Percentiles rank a stretch among this genome's conserved stretches.
Conservation (phyloP, 2,888 invertebrate species). For the Alviniconcha strummeri region DNA sequence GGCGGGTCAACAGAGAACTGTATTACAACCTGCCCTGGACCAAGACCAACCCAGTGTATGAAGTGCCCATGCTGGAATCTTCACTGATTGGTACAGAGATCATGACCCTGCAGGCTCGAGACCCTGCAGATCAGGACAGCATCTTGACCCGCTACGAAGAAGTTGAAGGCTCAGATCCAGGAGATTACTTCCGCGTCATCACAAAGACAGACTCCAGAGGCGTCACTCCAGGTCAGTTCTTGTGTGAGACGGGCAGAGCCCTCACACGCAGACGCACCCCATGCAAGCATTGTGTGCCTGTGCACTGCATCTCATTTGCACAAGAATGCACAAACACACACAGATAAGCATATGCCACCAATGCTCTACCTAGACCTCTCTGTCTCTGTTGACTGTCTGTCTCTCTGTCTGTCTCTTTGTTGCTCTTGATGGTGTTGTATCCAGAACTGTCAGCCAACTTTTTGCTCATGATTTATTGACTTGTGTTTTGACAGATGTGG, state of each 20-base stretch:
- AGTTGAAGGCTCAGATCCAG: constrained; percentile 38
- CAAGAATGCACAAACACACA: no score
- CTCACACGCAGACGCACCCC: neutral
- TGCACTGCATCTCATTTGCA: no score
- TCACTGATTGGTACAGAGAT: constrained; percentile 37
- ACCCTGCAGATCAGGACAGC: constrained; percentile 42
- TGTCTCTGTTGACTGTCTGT: no score
- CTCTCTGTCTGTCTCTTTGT: no score
- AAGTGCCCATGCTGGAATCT: constrained; percentile 44
- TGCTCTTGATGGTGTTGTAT: no score
- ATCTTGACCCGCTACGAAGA: constrained; percentile 41
- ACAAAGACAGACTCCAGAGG: neutral
- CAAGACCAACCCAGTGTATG: constrained; percentile 39
- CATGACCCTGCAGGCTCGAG: constrained; percentile 50
- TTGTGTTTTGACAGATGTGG: no score
- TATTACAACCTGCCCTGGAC: constrained; percentile 50
- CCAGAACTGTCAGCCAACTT: no score
- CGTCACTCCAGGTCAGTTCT: neutral
- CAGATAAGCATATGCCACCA: neutral
- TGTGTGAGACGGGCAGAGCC: neutral
- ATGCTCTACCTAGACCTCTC: neutral
- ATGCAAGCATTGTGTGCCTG: neutral
- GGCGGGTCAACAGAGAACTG: constrained; percentile 41
- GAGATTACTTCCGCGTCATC: constrained; percentile 45
- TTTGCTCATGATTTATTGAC: no score